These are phyloP conservation scores for Coreius guichenoti DNA, from an alignment of 2,797 vertebrate species.

Conservation along the genomic window DNA sequence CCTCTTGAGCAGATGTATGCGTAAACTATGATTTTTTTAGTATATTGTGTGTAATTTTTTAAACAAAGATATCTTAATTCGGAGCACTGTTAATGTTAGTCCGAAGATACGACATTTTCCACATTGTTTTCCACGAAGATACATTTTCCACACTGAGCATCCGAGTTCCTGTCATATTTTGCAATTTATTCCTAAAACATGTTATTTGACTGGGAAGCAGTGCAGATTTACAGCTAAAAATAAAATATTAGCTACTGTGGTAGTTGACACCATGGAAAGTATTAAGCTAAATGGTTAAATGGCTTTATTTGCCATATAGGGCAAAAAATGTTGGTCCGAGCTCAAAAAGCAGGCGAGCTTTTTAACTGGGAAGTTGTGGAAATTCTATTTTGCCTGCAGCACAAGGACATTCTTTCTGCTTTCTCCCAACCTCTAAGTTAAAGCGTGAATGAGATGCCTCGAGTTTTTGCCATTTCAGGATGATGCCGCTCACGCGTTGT, in stretches of 20 bases:
- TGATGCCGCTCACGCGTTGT: slow-evolving; percentile 52
- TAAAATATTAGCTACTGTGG: slow-evolving; percentile 73
- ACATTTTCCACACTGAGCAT: too few relatives aligned
- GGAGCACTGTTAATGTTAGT: slow-evolving; percentile 63
- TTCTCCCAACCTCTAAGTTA: slow-evolving; percentile 50
- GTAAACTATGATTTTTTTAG: slow-evolving; percentile 63
- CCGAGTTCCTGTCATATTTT: slow-evolving; percentile 66
- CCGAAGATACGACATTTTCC: not conserved
- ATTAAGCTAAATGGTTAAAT: slow-evolving; percentile 65
- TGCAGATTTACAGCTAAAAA: slow-evolving; percentile 65
- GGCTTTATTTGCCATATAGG: slow-evolving; percentile 69
- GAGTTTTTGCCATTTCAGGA: slow-evolving; percentile 61
- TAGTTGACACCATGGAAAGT: slow-evolving; percentile 59
- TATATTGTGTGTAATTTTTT: slow-evolving; percentile 65
- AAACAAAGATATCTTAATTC: slow-evolving; percentile 60
- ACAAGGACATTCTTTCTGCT: slow-evolving; percentile 66
- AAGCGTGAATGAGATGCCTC: slow-evolving; percentile 59
- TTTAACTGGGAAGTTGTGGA: slow-evolving; percentile 74
- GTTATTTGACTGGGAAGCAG: slow-evolving; percentile 70
- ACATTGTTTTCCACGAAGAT: too few relatives aligned
- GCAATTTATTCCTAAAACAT: slow-evolving; percentile 69
- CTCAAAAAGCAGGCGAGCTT: slow-evolving; percentile 59
- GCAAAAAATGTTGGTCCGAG: slow-evolving; percentile 64
- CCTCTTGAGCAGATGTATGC: slow-evolving; percentile 55
- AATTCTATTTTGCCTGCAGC: slow-evolving; percentile 72